Evolutionary conservation across 2,888 invertebrate species (phyloP).

Genomic region (Drosophila demipolita): DNA sequence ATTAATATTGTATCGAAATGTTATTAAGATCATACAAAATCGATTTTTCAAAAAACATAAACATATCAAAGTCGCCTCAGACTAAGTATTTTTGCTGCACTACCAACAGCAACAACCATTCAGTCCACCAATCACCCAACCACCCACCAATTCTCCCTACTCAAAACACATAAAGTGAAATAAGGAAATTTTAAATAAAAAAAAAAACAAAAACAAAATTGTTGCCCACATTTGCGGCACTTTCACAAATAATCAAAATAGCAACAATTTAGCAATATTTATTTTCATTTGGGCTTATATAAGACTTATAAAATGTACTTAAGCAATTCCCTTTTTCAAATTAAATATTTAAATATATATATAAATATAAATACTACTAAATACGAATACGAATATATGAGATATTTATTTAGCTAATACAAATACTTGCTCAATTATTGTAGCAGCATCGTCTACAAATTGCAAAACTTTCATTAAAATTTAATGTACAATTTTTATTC

Average conservation of each 20-base stretch:
- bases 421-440: slow-evolving; percentile 57
- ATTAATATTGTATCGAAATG: slow-evolving; percentile 16
- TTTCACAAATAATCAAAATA: slow-evolving; percentile 41
- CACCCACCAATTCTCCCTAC: not conserved
- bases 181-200: not conserved
- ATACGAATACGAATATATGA: slow-evolving; percentile 17
- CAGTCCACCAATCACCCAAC: slow-evolving; percentile 9
- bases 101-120: not conserved
- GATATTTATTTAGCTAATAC: slow-evolving; percentile 22
- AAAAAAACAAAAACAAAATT: slow-evolving; percentile 9
- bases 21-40: slow-evolving; percentile 28
- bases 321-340: slow-evolving; percentile 47
- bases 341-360: slow-evolving; percentile 22
- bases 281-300: slow-evolving; percentile 25
- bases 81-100: too few relatives aligned
- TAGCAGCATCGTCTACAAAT: slow-evolving; percentile 47
- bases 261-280: slow-evolving; percentile 24
- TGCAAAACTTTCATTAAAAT: slow-evolving; percentile 56
- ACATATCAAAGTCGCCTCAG: slow-evolving; percentile 49
- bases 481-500: slow-evolving; percentile 74
- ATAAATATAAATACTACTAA: slow-evolving; percentile 18
- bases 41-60: slow-evolving; percentile 42
- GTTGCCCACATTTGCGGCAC: slow-evolving; percentile 50
- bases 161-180: not conserved
- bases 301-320: slow-evolving; percentile 46